Evolutionary conservation across 2,113 vertebrate species (phyloP).

Genomic region (Morphnarchus princeps): DNA sequence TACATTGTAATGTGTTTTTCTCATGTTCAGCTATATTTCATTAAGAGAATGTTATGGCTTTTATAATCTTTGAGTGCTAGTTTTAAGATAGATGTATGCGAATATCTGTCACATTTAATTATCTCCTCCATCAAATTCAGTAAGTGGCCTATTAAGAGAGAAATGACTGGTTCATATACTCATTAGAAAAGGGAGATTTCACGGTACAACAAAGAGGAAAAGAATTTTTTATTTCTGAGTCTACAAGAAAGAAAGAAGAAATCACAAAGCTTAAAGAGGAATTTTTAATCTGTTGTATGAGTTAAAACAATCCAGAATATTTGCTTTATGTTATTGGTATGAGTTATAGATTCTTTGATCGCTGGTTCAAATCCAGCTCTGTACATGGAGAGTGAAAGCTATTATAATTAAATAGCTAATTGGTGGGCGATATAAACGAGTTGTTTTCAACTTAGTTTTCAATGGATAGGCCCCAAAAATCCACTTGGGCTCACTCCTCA

Average conservation of each 20-base stretch:
- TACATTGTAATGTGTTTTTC: conserved; percentile 49
- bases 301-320: background rate
- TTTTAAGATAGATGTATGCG: conserved; percentile 66
- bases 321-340: background rate
- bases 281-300: background rate
- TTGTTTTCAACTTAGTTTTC: background rate
- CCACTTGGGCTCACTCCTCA: background rate
- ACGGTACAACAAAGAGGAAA: conserved; percentile 44
- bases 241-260: background rate
- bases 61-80: conserved; percentile 69
- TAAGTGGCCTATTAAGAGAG: conserved; percentile 63
- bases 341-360: background rate
- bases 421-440: background rate
- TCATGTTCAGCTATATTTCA: conserved; percentile 61
- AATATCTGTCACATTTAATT: conserved; percentile 73
- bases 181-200: conserved; percentile 65
- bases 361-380: background rate
- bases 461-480: background rate
- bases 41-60: conserved; percentile 57
- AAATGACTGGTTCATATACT: conserved; percentile 65
- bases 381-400: background rate
- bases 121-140: conserved; percentile 69
- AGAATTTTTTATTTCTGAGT: conserved; percentile 28
- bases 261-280: conserved; percentile 7
- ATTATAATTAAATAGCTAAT: background rate